These are phyloP conservation scores for Patella caerulea DNA, from an alignment of 2,888 invertebrate genomes.

Conservation along the genomic window DNA sequence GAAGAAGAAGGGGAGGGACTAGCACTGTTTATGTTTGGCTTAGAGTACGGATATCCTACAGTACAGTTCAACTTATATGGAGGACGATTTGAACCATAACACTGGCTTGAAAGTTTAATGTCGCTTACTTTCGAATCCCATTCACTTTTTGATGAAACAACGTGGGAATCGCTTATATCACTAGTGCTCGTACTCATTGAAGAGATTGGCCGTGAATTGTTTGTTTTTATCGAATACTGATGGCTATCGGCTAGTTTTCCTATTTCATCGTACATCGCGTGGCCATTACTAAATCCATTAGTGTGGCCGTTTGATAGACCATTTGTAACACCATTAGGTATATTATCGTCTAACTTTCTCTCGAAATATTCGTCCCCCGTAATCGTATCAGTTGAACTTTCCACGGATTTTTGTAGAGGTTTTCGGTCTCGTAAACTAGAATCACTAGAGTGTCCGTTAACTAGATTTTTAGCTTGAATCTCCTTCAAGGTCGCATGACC, in stretches of 20 bases:
- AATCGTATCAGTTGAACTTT: constrained; percentile 76
- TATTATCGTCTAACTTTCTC: constrained; percentile 23
- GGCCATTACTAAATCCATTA: constrained; percentile 4
- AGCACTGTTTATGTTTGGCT: constrained; percentile 19
- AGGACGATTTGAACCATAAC: neutral
- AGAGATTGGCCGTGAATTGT: constrained; percentile 38
- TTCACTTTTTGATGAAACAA: constrained; percentile 27
- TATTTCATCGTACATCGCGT: neutral
- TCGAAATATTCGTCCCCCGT: constrained; percentile 48
- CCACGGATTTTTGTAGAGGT: constrained; percentile 65
- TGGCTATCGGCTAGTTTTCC: neutral
- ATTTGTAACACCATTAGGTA: constrained; percentile 15
- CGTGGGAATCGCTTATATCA: constrained; percentile 66
- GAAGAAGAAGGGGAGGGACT: constrained; percentile 43
- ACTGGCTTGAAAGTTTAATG: neutral
- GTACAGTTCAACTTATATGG: neutral
- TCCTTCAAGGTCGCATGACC: constrained; percentile 14
- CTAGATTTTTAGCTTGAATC: constrained; percentile 10
- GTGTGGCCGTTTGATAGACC: constrained; percentile 17
- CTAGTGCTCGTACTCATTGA: constrained; percentile 69
- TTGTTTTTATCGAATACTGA: constrained; percentile 33
- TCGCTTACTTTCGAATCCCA: constrained; percentile 14
- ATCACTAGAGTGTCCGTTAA: constrained; percentile 20
- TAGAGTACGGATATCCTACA: neutral
- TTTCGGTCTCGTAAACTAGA: neutral